Percentiles rank a stretch among this genome's conserved stretches.
Evolutionary conservation across 2,113 vertebrate species (phyloP).

Genomic region (Corythaeola cristata): DNA sequence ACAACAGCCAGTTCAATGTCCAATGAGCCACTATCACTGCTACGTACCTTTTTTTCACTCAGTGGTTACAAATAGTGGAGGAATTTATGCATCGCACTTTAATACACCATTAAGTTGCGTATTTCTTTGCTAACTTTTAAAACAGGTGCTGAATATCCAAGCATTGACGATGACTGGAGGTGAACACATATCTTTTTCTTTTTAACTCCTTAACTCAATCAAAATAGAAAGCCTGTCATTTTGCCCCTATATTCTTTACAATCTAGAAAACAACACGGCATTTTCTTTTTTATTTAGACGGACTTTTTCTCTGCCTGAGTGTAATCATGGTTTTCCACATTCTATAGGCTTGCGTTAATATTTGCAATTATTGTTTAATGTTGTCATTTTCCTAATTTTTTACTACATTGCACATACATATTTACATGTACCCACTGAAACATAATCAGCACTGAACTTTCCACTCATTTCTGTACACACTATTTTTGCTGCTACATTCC

Average conservation of each 20-base stretch:
- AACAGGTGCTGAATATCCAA: not conserved
- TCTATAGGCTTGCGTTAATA: not conserved
- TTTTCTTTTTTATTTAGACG: not conserved
- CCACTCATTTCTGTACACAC: not conserved
- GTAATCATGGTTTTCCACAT: fast-evolving
- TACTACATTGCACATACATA: not conserved
- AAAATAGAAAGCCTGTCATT: not conserved
- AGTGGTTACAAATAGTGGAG: not conserved
- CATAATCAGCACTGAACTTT: not conserved
- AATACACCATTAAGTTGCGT: not conserved
- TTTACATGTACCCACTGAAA: not conserved
- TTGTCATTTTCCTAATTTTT: not conserved
- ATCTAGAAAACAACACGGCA: not conserved
- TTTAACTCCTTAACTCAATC: not conserved
- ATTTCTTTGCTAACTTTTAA: not conserved
- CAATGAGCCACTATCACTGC: not conserved
- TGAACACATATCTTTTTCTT: not conserved
- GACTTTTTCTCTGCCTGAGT: not conserved
- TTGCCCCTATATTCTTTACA: not conserved
- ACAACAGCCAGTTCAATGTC: not conserved
- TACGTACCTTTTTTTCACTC: not conserved
- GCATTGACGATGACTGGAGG: not conserved
- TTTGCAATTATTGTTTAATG: not conserved
- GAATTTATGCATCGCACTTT: not conserved
- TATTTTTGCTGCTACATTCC: not conserved